Conservation (phyloP, 1,140 invertebrate species). For the Sesamia nonagrioides region DNA sequence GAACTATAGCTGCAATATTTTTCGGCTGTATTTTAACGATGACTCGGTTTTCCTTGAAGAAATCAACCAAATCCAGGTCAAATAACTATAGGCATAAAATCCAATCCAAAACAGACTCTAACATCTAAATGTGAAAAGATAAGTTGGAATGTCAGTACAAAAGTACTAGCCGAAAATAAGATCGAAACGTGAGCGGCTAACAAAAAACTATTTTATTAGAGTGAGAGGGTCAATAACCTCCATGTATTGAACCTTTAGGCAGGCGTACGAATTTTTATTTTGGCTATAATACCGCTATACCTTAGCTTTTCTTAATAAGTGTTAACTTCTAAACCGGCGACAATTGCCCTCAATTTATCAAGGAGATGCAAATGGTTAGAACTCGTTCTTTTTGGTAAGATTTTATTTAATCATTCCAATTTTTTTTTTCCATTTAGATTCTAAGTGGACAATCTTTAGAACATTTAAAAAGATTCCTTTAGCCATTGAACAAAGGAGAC, state of each 20-base stretch:
- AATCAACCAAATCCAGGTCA: constrained; percentile 75
- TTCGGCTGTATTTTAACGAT: constrained; percentile 56
- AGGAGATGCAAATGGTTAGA: constrained; percentile 13
- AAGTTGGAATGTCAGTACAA: neutral
- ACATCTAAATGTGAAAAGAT: constrained; percentile 30
- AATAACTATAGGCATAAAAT: constrained; percentile 20
- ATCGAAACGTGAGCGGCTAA: constrained; percentile 64
- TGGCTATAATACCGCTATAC: constrained; percentile 57
- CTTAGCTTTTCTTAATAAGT: constrained; percentile 38
- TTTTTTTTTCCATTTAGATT: neutral
- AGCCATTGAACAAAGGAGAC: too few species aligned
- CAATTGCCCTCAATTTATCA: constrained; percentile 42
- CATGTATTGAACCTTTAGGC: constrained; percentile 52
- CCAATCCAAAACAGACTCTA: constrained; percentile 59
- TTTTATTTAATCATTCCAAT: neutral
- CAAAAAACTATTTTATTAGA: constrained; percentile 71
- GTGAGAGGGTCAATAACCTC: constrained; percentile 69
- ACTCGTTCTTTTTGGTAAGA: constrained; percentile 10
- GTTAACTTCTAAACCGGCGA: constrained; percentile 27
- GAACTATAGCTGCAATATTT: constrained; percentile 55
- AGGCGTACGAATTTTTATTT: constrained; percentile 60
- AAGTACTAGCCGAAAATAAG: constrained; percentile 62
- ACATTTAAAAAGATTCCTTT: neutral
- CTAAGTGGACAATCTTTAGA: neutral
- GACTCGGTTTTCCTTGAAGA: constrained; percentile 64